Evolutionary conservation across 2,113 vertebrate genomes (phyloP).

Genomic region (Xiphophorus hellerii): DNA sequence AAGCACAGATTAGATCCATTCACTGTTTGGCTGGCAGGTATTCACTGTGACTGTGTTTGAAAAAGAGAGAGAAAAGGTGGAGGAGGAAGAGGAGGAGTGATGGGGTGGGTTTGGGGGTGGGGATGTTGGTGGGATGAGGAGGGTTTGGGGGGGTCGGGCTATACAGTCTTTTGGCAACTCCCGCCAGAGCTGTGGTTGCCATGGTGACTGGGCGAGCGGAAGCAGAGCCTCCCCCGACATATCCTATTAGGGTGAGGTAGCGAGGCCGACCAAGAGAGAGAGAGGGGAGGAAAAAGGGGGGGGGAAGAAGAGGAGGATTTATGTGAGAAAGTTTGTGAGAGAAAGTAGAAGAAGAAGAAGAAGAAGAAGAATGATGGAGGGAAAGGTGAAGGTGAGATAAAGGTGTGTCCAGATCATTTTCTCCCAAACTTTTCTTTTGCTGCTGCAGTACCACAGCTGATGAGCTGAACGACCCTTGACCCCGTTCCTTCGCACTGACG

Average conservation of each 20-base stretch:
- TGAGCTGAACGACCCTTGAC: conserved; percentile 24
- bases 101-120: conserved; percentile 15
- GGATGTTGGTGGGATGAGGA: background rate
- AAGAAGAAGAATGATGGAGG: background rate
- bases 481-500: background rate
- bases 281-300: background rate
- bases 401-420: background rate
- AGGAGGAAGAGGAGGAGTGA: conserved; percentile 37
- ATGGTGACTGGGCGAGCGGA: conserved; percentile 77
- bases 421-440: conserved; percentile 1
- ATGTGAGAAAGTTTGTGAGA: background rate
- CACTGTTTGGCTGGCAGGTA: conserved; percentile 64
- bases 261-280: conserved; percentile 16
- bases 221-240: conserved; percentile 79
- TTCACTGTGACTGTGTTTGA: conserved; percentile 51
- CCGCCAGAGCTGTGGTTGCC: conserved; percentile 79
- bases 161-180: conserved; percentile 78
- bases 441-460: background rate
- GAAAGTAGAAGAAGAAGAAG: conserved; percentile 8
- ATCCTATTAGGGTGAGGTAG: conserved; percentile 74
- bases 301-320: background rate
- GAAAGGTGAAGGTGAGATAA: background rate
- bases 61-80: conserved; percentile 66
- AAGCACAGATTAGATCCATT: conserved; percentile 60
- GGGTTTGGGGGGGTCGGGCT: conserved; percentile 67